Base-by-base conservation (phyloP, 2,113 vertebrate species). In the Zonotrichia leucophrys region DNA sequence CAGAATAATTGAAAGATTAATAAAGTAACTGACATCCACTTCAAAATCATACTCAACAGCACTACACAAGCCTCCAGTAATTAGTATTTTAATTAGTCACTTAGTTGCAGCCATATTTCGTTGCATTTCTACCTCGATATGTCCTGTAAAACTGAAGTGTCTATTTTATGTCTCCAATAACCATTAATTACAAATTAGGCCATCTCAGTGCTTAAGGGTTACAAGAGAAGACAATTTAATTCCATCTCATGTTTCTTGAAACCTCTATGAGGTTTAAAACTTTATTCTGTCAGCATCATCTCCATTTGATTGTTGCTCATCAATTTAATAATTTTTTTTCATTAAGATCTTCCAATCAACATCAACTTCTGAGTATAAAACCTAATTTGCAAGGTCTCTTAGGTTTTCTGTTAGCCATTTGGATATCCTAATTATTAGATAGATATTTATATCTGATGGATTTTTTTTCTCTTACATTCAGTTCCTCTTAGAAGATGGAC, bases 381-480 rank as follows among this genome's bases (percentile, higher is more conserved):
- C 23, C 10, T 46, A 66, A 82, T 55, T 73, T 85, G 2, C 25
- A 69, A 76, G 62, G 8, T 60, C 37, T 76, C 49, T 64, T 70
- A 67, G 1, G 5, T 70, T 66, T 83, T 80, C 37, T 86, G 13
- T 33, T 72, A 58, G 50, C 25, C 17, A 42, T 79, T 75, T 79
- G 39, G 59, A 35, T 64, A 52, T 37, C 11, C 6, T 56, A 75
- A 39, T 78, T 73, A 46, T 79, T 85, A 76, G 4, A 44, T 9
- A 47, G 39, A 46, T 41, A 68, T 33, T 53, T 66, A 33, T 19
- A 39, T 28, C 4, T 30, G 22, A 14, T 12, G 2, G 12, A 3
- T 37, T 87, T 93, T 92, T 87, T 93, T 92, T 68, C 23, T 94
- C 46, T 74, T 59, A 50, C 74, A 66, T 90, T 92, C 59, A 70